phyloP scores from a whole-genome alignment of 2,888 invertebrate genomes.

The Shargacucullia verbasci region DNA sequence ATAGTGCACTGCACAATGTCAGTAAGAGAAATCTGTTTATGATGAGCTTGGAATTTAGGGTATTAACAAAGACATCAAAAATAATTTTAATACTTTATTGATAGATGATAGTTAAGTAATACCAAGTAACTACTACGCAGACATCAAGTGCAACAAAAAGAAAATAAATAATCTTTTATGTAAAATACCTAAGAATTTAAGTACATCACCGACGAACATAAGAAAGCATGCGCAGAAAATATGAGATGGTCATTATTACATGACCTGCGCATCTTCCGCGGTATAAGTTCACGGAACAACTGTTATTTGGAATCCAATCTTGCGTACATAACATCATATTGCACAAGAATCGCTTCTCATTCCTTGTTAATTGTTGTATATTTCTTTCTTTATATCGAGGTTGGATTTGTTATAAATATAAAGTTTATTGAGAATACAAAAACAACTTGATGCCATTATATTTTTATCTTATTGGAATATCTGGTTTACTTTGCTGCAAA shows the following conservation, averaged over 20 bases:
- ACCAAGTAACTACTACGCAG: too few relatives aligned
- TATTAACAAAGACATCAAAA: too few relatives aligned
- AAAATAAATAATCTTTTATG: constrained; percentile 16
- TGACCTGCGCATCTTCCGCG: constrained; percentile 47
- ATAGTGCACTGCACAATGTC: constrained; percentile 42
- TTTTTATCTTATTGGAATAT: too few relatives aligned
- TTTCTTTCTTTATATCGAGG: constrained; percentile 23
- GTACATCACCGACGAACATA: constrained; percentile 38
- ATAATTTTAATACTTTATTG: too few relatives aligned
- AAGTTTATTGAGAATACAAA: too few relatives aligned
- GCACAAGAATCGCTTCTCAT: constrained; percentile 30
- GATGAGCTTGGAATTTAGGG: constrained; percentile 5
- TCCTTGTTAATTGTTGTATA: constrained; percentile 17
- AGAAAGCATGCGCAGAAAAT: constrained; percentile 47
- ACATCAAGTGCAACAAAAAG: too few relatives aligned
- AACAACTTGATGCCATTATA: too few relatives aligned
- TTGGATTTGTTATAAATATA: too few relatives aligned
- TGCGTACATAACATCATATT: constrained; percentile 38
- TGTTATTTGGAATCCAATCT: constrained; percentile 38
- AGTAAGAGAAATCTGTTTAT: constrained; percentile 28
- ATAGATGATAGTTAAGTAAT: too few relatives aligned
- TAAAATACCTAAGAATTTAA: constrained; percentile 25
- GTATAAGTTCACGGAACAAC: constrained; percentile 29
- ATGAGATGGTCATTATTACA: constrained; percentile 46
- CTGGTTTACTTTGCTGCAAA: too few relatives aligned